A percentile compares a stretch with the other conserved stretches of the same genome.
Conservation (phyloP, 2,888 invertebrate genomes). For the Amphimallon solstitiale region DNA sequence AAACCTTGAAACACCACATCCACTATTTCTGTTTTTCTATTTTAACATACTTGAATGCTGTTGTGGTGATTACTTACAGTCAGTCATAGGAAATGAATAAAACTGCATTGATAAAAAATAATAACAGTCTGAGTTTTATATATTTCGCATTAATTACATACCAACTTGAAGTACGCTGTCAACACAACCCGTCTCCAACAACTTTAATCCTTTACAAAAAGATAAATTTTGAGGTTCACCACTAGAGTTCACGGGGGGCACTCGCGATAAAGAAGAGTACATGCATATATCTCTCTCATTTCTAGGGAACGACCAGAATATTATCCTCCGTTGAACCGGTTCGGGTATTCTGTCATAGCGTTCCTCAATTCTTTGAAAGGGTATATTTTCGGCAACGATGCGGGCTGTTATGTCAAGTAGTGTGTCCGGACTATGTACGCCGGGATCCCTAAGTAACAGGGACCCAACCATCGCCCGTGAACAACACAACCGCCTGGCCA, state of each 20-base stretch:
- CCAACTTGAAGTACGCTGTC: slow-evolving; percentile 90
- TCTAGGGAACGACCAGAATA: slow-evolving; percentile 89
- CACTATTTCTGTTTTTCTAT: slow-evolving; percentile 23
- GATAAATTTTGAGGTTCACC: slow-evolving; percentile 84
- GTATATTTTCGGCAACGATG: slow-evolving; percentile 84
- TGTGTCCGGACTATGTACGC: slow-evolving; percentile 71
- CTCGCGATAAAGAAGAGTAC: slow-evolving; percentile 82
- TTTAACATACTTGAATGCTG: neutral
- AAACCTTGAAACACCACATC: slow-evolving; percentile 25
- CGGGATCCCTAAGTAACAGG: slow-evolving; percentile 56
- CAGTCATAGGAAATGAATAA: too few relatives aligned
- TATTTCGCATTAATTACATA: slow-evolving; percentile 65
- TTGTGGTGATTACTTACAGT: neutral
- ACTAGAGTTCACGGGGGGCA: slow-evolving; percentile 61
- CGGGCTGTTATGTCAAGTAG: slow-evolving; percentile 85
- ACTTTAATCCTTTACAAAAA: slow-evolving; percentile 86
- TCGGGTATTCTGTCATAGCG: slow-evolving; percentile 88
- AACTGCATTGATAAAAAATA: neutral
- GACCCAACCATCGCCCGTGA: slow-evolving; percentile 59
- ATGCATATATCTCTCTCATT: slow-evolving; percentile 90
- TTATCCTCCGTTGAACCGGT: slow-evolving; percentile 86
- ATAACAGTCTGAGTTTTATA: too few relatives aligned
- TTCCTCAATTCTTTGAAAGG: slow-evolving; percentile 88
- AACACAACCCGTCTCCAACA: slow-evolving; percentile 84
- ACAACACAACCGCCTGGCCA: slow-evolving; percentile 65